Evolutionary conservation across 2,113 vertebrate genomes (phyloP), one percentile per base, ranked within the genome.

Genomic region (Hippocampus mohnikei): DNA sequence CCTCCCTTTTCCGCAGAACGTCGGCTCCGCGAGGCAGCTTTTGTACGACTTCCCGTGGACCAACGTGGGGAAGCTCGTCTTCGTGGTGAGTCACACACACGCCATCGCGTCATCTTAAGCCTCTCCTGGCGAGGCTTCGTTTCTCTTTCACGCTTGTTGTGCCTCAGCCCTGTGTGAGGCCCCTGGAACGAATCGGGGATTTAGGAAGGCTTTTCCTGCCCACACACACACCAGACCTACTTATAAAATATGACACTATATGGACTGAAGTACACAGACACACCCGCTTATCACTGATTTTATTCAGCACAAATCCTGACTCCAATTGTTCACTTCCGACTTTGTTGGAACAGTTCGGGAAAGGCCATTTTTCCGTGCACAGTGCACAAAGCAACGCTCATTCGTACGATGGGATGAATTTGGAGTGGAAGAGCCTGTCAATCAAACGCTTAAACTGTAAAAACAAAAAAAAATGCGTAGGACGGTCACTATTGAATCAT

Each of bases 41-140:
- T 84, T 99, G 73, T 99, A 95, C 0, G 97, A 99, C 82, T 99
- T 99, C 77, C 97, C 97, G 0, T 99, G 97, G 97, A 98, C 96
- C 59, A 98, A 99, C 0, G 97, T 99, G 84, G 97, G 97, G 41
- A 99, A 98, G 71, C 88, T 99, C 72, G 96, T 99, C 8, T 99
- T 99, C 75, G 96, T 99, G 96, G 97, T 99, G 87, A 96, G 97
- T 94, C 77, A 59, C 8, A 25, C 8, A 25, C 1, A 18, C 29
- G n/a, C 15, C 18, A 7, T 74, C 42, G 11, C 13, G 60, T 42
- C 37, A 63, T 23, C 37, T 37, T 63, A 42, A 63, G 21, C 61
- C 8, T 41, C 60, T 29, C 15, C 58, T 27, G 58, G 25, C 25
- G 8, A 60, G 66, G 48, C 67, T 73, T 68, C 50, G 60, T 81